phyloP scores from a whole-genome alignment of 2,113 vertebrate genomes.

The Cyrtonyx montezumae region DNA sequence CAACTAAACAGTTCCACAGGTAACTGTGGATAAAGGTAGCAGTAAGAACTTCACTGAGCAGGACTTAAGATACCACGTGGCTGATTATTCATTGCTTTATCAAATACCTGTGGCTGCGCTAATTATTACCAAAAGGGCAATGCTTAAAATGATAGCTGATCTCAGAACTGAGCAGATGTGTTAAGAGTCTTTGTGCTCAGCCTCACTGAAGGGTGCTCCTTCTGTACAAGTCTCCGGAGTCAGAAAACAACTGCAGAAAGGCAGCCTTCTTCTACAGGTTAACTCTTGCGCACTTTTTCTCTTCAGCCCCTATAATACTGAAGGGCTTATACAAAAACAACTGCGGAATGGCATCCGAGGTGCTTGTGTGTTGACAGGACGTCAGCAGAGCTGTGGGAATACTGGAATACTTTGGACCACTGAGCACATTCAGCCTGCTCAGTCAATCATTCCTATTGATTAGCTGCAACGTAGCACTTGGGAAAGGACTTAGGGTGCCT shows the following conservation, averaged over 20 bases:
- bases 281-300: not conserved
- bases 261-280: not conserved
- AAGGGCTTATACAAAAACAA: not conserved
- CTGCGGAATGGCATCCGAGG: not conserved
- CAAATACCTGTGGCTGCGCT: not conserved
- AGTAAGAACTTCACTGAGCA: not conserved
- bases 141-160: not conserved
- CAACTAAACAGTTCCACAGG: not conserved
- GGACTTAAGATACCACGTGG: not conserved
- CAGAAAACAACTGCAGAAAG: not conserved
- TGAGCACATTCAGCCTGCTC: not conserved
- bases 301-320: not conserved
- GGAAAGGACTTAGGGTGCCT: not conserved
- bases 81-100: not conserved
- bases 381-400: not conserved
- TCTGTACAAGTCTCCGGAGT: not conserved
- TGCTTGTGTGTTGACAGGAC: not conserved
- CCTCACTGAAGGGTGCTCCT: not conserved
- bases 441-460: not conserved
- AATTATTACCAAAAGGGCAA: not conserved
- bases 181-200: not conserved
- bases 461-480: not conserved
- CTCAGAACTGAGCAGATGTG: not conserved
- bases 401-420: not conserved
- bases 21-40: not conserved